Evolutionary conservation across 2,797 vertebrate genomes (phyloP).

Genomic region (Micropoecilia bifurca): DNA sequence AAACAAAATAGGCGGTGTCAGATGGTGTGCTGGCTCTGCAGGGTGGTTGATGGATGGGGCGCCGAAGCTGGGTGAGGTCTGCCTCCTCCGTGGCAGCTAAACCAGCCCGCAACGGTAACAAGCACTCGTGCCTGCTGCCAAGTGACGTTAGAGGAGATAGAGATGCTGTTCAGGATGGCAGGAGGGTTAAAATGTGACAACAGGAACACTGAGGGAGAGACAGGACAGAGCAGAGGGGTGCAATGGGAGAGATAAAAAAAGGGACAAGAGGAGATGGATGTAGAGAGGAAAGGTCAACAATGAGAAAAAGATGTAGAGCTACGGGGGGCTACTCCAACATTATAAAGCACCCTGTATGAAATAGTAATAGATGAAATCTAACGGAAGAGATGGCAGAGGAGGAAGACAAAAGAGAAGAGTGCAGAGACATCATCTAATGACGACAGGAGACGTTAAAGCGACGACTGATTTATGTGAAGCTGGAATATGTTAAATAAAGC

Average conservation of each 20-base stretch:
- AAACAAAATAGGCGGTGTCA: conserved; percentile 53
- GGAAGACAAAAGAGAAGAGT: neutral
- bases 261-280: conserved; percentile 41
- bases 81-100: conserved; percentile 49
- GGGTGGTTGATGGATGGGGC: conserved; percentile 66
- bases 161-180: conserved; percentile 32
- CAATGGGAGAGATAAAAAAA: conserved; percentile 19
- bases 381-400: conserved; percentile 27
- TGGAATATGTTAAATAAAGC: neutral
- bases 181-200: conserved; percentile 32
- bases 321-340: conserved; percentile 28
- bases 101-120: conserved; percentile 57
- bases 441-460: conserved; percentile 13
- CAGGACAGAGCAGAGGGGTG: conserved; percentile 20
- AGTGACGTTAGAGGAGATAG: conserved; percentile 36
- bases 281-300: conserved; percentile 56
- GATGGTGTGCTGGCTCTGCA: conserved; percentile 46
- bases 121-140: conserved; percentile 54
- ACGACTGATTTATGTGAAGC: conserved; percentile 9
- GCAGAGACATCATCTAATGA: conserved; percentile 12
- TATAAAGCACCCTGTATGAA: conserved; percentile 51
- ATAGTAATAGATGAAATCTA: conserved; percentile 42
- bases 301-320: conserved; percentile 23
- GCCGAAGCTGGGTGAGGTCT: conserved; percentile 40
- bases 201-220: conserved; percentile 14